Percentiles rank a stretch among this genome's conserved stretches.
phyloP scores from a whole-genome alignment of 2,888 invertebrate species.

The Dolomedes plantarius region DNA sequence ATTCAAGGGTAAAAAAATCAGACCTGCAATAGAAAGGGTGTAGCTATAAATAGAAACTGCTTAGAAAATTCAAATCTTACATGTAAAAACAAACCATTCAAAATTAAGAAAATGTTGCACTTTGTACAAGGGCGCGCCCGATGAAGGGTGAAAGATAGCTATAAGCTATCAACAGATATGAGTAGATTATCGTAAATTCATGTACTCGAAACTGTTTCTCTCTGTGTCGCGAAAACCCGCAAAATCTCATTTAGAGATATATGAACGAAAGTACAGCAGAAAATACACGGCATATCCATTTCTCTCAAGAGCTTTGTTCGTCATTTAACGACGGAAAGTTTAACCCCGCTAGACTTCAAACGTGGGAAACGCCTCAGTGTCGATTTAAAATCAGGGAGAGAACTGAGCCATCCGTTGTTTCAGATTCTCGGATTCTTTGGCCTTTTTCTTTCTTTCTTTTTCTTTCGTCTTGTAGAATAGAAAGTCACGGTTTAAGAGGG shows the following conservation, averaged over 20 bases:
- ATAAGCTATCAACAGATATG: no score
- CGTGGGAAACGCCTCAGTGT: neutral
- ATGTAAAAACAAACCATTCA: no score
- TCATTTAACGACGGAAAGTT: neutral
- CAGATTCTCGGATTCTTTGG: neutral
- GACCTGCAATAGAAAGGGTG: no score
- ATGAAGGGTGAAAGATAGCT: no score
- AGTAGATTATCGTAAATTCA: no score
- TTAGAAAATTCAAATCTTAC: no score
- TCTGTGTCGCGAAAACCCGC: no score
- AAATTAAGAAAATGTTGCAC: no score
- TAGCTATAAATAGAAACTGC: no score
- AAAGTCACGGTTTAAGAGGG: slow-evolving; percentile 2
- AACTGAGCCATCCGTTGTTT: slow-evolving; percentile 8
- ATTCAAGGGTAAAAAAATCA: no score
- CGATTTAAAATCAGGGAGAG: neutral
- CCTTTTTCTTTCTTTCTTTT: neutral
- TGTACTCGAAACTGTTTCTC: no score
- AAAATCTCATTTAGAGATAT: neutral
- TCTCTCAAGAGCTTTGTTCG: neutral
- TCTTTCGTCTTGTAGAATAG: neutral
- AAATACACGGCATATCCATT: neutral
- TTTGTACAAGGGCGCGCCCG: no score
- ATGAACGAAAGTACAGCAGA: neutral
- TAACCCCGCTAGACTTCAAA: neutral